Evolutionary conservation across 2,888 invertebrate species (phyloP), one percentile per base, ranked within the genome.

Genomic region (Lutraria lutraria): DNA sequence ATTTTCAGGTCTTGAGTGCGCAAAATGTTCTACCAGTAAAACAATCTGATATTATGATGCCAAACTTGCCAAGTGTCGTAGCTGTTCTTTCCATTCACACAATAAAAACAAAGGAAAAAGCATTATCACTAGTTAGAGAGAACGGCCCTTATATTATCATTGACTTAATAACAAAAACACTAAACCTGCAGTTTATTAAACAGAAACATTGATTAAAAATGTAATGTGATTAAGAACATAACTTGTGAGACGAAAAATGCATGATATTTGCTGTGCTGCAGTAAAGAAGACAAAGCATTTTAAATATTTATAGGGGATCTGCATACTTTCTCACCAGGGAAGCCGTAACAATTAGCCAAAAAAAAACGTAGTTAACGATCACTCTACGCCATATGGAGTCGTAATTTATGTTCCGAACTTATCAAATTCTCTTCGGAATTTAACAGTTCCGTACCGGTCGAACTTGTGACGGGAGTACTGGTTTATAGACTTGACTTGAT

Each of bases 141-240:
- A n/a, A n/a, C n/a, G n/a, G n/a, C n/a, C n/a, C n/a, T n/a, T n/a
- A n/a, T n/a, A n/a, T n/a, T n/a, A n/a, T n/a, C n/a, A n/a, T n/a
- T n/a, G n/a, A 63, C 63, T 21, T 63, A 63, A n/a, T 63, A 63
- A n/a, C 63, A 25, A 63, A 63, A 63, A n/a, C 25, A 19, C 63
- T n/a, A 63, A 63, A 63, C n/a, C 25, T 19, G 63, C 63, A 63
- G 63, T 63, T 63, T 63, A 63, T 63, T 63, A 63, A 63, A 19
- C 21, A 21, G 63, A n/a, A 63, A 63, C 63, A 63, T n/a, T n/a
- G 63, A 63, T 3, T 21, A 25, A n/a, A 25, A 63, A 19, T n/a
- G 21, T 63, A 63, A 63, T 63, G 21, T n/a, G 25, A 63, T 63
- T 63, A 63, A 21, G 63, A 63, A n/a, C n/a, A 63, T 63, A 63